Evolutionary conservation across 2,797 vertebrate genomes (phyloP), one percentile per base, ranked within the genome.

Genomic region (Leptoclinus maculatus): DNA sequence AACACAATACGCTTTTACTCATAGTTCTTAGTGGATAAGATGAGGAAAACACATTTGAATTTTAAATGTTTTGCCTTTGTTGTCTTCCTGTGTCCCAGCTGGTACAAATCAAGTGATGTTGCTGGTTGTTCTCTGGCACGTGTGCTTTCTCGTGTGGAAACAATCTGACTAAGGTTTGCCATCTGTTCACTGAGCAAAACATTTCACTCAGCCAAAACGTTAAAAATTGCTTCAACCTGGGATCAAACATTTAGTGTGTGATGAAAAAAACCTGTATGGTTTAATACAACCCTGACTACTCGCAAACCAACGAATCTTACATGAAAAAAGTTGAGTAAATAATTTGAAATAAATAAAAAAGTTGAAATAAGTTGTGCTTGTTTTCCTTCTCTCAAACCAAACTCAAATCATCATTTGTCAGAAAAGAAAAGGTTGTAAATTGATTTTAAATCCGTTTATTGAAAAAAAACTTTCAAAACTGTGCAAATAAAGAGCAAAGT

Each of bases 361-460:
- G 13, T 10, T 78, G 0, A 13, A 68, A n/a, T 14, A 0, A 80
- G 59, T 16, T 21, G 45, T 27, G 27, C 16, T 49, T 8, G 17
- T 59, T 66, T 63, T 43, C 3, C 21, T 63, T 41, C 14, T 21
- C 3, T 65, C 1, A 59, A 41, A 68, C 41, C 9, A 59, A 64
- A 80, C 5, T 19, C 5, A 4, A 12, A 49, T 59, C 10, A 41
- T 34, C 25, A 58, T 8, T 49, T 25, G 10, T 63, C 5, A 65
- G 12, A 66, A 45, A 68, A 47, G 1, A 29, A 59, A 43, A 23
- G 5, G 7, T 41, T 53, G 16, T 13, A 59, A 38, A 17, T 66
- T 2, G 1, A 86, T 21, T 74, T 66, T 34, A 27, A 81, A 86
- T n/a, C 5, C 7, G 68, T 92, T 93, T 89, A 89, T 89, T 93